phyloP scores from a whole-genome alignment of 2,113 vertebrate genomes.

The Sphyrna mokarran region DNA sequence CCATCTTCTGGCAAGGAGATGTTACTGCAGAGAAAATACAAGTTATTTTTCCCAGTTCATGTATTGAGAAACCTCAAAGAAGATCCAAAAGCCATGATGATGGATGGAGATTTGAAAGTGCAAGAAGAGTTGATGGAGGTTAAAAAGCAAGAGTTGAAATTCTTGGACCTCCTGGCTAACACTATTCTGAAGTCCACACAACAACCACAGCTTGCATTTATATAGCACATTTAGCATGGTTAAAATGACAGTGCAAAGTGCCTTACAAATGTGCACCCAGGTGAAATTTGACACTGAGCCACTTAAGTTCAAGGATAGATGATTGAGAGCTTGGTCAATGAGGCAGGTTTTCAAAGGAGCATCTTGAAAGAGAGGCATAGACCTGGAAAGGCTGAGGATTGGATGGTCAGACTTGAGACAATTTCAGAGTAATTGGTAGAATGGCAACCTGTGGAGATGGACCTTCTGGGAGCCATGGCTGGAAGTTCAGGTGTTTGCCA shows the following conservation, averaged over 20 bases:
- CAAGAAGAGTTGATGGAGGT: neutral
- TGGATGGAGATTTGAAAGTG: neutral
- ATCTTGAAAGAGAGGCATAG: neutral
- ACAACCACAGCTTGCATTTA: neutral
- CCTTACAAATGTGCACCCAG: neutral
- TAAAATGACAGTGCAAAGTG: neutral
- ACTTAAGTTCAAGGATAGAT: neutral
- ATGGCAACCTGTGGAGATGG: neutral
- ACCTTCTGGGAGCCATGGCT: neutral
- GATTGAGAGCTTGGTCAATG: neutral
- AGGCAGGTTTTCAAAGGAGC: neutral
- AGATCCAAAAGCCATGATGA: neutral
- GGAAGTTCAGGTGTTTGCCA: neutral
- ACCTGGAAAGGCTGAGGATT: neutral
- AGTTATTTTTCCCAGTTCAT: too few species aligned
- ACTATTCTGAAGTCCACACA: neutral
- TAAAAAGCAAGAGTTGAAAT: neutral
- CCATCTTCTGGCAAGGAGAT: neutral
- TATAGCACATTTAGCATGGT: neutral
- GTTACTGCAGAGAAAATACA: neutral
- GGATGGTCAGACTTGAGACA: neutral
- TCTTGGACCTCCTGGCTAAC: neutral
- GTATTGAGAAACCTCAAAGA: neutral
- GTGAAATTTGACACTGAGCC: neutral
- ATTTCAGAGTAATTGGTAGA: neutral